Base-by-base conservation (phyloP, 2,888 invertebrate genomes). In the Troglohyphantes excavatus region DNA sequence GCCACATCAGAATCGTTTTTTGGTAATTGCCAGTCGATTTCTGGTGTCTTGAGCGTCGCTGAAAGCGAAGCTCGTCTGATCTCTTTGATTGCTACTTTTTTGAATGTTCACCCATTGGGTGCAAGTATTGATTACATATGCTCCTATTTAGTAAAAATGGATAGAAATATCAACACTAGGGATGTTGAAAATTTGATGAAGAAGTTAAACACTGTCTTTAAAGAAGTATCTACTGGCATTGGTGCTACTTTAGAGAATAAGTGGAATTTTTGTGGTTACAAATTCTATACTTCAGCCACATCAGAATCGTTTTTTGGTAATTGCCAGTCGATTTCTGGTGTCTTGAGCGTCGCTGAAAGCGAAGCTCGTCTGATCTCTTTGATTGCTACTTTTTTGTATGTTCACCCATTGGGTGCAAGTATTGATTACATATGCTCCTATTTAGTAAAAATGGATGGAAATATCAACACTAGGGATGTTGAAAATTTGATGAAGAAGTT, bases 361-460 rank as follows among this genome's bases (percentile, higher is more conserved):
- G 93, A 93, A 73, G 93, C 93, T 19, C 92, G 92, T 83, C 91
- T 93, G 29, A 91, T 93, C 75, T 93, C 93, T 92, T 95, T 98
- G 86, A 96, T 97, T 92, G 96, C 98, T 5, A 96, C 98, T 9
- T 98, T 98, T 94, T 95, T 98, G 78, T 96, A 97, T 94, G 97
- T 98, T 59, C 98, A 98, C 94, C 98, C 98, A 0, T 96, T 96
- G 93, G 98, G 98, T 70, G 98, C 98, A 0, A 97, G 96, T 89
- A 95, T 97, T 1, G 97, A 97, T 93, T 97, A 97, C 94, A 96
- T 98, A 91, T 97, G 97, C 95, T 97, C 97, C 9, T 98, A 98
- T 94, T 95, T 98, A 26, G 96, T 97, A 92, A 96, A 96, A 93
- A 94, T 97, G 91, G 96, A 97, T 92, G 95, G 96, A 1, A 95